Evolutionary conservation across 2,113 vertebrate species (phyloP), one percentile per base, ranked within the genome.

Genomic region (Leptocoma aspasia): DNA sequence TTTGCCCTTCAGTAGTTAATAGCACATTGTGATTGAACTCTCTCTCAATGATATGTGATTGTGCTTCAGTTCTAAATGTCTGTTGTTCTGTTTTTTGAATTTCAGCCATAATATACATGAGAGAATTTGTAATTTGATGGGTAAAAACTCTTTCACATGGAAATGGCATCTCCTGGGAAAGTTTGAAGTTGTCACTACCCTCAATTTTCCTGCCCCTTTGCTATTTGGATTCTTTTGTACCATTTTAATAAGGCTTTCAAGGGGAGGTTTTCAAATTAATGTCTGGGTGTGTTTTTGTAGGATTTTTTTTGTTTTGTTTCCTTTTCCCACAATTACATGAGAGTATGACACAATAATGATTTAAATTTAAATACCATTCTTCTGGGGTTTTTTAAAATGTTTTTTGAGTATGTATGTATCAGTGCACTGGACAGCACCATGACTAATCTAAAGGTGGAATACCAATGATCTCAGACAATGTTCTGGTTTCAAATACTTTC

Each of bases 11-110:
- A 44, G 24, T 66, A 89, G 35, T 57, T 60, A 41, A 33, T 50
- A 77, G 75, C 49, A 65, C 57, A 22, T 83, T 91, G 66, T 94
- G 92, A 82, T 81, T 92, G 92, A 94, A 66, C 95, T 89, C 83
- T 96, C 90, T 96, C 76, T 93, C 89, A 45, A 37, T 89, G 79
- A 44, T 79, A 81, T 2, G 15, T 87, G 89, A 68, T 81, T 80
- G 75, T 77, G 65, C 56, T 96, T 90, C 54, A 26, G 30, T 94
- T 89, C 72, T 86, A 76, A 92, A 47, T 92, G 54, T 69, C 41
- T 50, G 13, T 66, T 72, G 26, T 77, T 84, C 63, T 47, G 45
- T 92, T 96, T 95, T 56, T 69, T 89, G 72, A 91, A 91, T 93
- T 95, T 89, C 76, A 95, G 13, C 72, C 82, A 37, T 94, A 86